These are phyloP conservation scores for Antrozous pallidus DNA, from an alignment of 2,797 vertebrate genomes.

Conservation along the genomic window DNA sequence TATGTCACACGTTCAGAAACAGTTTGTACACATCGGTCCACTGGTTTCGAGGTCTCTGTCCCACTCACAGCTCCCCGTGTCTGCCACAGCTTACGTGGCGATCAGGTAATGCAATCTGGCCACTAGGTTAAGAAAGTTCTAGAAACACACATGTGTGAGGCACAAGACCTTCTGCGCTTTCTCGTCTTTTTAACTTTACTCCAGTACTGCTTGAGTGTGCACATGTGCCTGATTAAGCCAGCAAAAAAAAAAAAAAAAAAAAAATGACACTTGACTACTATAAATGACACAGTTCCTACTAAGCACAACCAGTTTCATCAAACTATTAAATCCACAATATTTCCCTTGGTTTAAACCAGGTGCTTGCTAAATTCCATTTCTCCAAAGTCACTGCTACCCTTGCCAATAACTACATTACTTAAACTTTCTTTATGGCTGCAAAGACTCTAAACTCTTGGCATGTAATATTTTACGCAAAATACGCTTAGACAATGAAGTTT, in stretches of 20 bases:
- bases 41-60: slow-evolving; percentile 46
- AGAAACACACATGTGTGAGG: no score
- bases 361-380: slow-evolving; percentile 67
- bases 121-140: not conserved
- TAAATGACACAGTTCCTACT: slow-evolving; percentile 70
- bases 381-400: slow-evolving; percentile 74
- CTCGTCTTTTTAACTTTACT: slow-evolving; percentile 41
- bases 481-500: slow-evolving; percentile 84
- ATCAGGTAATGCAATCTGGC: not conserved
- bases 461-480: slow-evolving; percentile 81
- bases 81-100: not conserved
- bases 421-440: slow-evolving; percentile 70
- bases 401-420: slow-evolving; percentile 71
- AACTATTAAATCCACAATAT: slow-evolving; percentile 78
- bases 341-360: slow-evolving; percentile 74
- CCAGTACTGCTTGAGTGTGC: slow-evolving; percentile 23
- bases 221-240: slow-evolving; percentile 74
- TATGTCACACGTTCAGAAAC: slow-evolving; percentile 69
- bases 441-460: slow-evolving; percentile 75
- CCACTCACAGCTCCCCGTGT: slow-evolving; percentile 8
- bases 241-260: slow-evolving; percentile 68
- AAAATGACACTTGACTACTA: slow-evolving; percentile 51
- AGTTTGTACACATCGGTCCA: not conserved
- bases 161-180: not conserved
- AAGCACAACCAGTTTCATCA: slow-evolving; percentile 78